Base-by-base conservation (phyloP, 1,140 invertebrate genomes). In the Kradibia gibbosae region DNA sequence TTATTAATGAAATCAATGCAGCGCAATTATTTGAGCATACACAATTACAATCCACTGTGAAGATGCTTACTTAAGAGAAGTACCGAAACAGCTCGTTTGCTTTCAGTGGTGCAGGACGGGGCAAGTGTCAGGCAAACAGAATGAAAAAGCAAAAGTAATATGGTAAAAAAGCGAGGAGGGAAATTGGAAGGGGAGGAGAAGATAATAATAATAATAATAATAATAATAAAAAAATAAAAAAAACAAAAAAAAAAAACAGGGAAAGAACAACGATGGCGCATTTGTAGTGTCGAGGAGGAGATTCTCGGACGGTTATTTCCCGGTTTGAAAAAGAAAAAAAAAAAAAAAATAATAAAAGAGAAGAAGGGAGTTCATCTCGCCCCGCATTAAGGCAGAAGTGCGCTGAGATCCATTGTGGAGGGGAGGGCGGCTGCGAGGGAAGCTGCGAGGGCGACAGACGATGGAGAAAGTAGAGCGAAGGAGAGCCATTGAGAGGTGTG, bases 401-500 rank as follows among this genome's bases (percentile, higher is more conserved):
- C n/a, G n/a, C 80, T 48, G 71, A 53, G 78, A 82, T 84, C 80
- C 83, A 67, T 80, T 25, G 75, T 71, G 83, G 15, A 81, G 80
- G 84, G 71, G 83, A 83, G 87, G 83, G 80, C 78, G 10, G 50
- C 50, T 53, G 50, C 10, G 86, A 84, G 84, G 82, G 84, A 81
- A 8, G 15, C 84, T 83, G 83, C 76, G 83, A 83, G 3, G 17
- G 84, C 83, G 85, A 82, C 84, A 84, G 84, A 78, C 50, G 48
- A 50, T 81, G 83, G 83, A 84, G 85, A 85, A 85, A 48, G 82
- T 28, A 31, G 53, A 71, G 62, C 82, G 80, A 85, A 84, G 78
- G 86, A 91, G 90, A 87, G 87, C 87, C 89, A 91, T 91, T 91
- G 90, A 91, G 88, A 91, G 90, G 90, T 91, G 90, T 91, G 90